These are phyloP conservation scores for Zoanthus gigantus DNA, from an alignment of 92 coral and sea anemone species.

Conservation along the genomic window DNA sequence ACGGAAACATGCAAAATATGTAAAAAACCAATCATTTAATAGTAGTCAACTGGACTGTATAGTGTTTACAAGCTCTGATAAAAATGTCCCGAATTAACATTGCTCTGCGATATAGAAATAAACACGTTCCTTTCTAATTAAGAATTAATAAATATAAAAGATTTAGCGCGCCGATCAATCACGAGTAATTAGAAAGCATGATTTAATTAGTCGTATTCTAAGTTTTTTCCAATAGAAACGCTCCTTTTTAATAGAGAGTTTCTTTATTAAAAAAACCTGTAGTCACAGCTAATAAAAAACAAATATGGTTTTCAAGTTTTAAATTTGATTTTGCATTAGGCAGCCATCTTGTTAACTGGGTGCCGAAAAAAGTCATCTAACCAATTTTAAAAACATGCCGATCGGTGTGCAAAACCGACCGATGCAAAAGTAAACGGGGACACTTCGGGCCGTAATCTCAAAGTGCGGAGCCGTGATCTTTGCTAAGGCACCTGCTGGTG, in stretches of 20 bases:
- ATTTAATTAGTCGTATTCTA: conserved; percentile 94
- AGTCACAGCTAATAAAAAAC: conserved; percentile 83
- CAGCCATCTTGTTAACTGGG: conserved; percentile 82
- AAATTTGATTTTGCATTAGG: conserved; percentile 79
- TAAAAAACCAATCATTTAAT: conserved; percentile 31
- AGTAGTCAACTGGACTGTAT: conserved; percentile 15
- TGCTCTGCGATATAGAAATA: conserved; percentile 71
- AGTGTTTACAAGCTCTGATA: conserved; percentile 71
- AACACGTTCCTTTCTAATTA: conserved; percentile 83
- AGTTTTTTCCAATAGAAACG: conserved; percentile 86
- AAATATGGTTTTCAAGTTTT: conserved; percentile 75
- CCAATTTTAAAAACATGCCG: not conserved
- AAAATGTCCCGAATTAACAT: conserved; percentile 78
- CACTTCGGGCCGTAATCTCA: conserved; percentile 47
- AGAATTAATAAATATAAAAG: conserved; percentile 80
- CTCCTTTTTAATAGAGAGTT: conserved; percentile 75
- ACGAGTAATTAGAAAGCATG: conserved; percentile 86
- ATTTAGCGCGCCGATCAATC: conserved; percentile 97
- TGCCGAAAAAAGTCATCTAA: not conserved
- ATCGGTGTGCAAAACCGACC: conserved; percentile 21
- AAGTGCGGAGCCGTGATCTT: conserved; percentile 48
- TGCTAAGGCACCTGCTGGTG: conserved; percentile 79
- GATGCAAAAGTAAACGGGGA: conserved; percentile 53
- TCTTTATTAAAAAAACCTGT: conserved; percentile 80
- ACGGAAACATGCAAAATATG: conserved; percentile 43